Evolutionary conservation across 1,140 invertebrate genomes (phyloP), one percentile per base, ranked within the genome.

Genomic region (Temnothorax nylanderi): DNA sequence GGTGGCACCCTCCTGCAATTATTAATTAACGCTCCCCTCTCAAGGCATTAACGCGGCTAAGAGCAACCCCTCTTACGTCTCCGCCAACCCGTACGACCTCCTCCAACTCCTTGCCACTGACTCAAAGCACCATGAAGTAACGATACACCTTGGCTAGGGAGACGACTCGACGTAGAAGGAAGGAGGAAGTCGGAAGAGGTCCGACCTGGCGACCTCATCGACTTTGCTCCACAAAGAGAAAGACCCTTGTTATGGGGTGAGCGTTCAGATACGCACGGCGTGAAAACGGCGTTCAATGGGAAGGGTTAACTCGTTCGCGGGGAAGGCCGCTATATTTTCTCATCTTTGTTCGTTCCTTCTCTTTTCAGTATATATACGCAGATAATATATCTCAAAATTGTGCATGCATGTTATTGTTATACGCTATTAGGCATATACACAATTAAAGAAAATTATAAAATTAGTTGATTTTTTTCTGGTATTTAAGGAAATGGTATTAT

Each of bases 1-100:
- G 80, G 82, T 92, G 88, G 88, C 91, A 93, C 94, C 93, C 93
- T 92, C 90, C 77, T 92, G 93, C 94, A 94, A 95, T 95, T 95
- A 95, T 94, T 95, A 95, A 95, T 95, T 95, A 95, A 95, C 94
- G 94, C 94, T 93, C 92, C 94, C 93, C 94, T 93, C 92, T 92
- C 89, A 93, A 93, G 91, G 93, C 93, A 94, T 94, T 94, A 94
- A 93, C 93, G 92, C 91, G 93, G 92, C 94, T 94, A 94, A 95
- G 94, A 95, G 94, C 92, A 92, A 91, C 88, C 91, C 92, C 88
- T 90, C 78, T 90, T 90, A 88, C 91, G 89, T 90, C 90, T 88
- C 91, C 64, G 77, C 89, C 92, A 90, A 85, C 88, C 80, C 84
- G 89, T 85, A 88, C 89, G 85, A 88, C 88, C 81, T 93, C 82